Evolutionary conservation across 2,888 invertebrate genomes (phyloP).

Genomic region (Drosophila buzzatii): DNA sequence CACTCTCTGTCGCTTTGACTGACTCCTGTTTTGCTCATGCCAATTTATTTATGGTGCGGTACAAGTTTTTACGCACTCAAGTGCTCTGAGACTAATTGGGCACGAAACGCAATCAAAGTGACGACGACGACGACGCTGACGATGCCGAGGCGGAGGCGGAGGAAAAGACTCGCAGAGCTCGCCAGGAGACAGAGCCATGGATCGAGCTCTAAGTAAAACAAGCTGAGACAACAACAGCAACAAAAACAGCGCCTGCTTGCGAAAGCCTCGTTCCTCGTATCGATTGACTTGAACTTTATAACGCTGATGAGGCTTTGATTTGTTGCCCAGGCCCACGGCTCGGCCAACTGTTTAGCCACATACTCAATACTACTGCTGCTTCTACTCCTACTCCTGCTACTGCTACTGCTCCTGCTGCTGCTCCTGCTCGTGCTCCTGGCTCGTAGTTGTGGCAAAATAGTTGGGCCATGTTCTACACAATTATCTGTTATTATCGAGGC

Average conservation of each 20-base stretch:
- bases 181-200: constrained; percentile 10
- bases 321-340: constrained; percentile 39
- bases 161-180: constrained; percentile 13
- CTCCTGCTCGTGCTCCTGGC: constrained; percentile 1
- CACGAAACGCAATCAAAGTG: constrained; percentile 84
- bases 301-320: constrained; percentile 78
- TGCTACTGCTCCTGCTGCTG: not conserved
- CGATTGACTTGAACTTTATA: constrained; percentile 80
- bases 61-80: constrained; percentile 85
- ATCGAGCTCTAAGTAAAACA: constrained; percentile 18
- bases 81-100: constrained; percentile 85
- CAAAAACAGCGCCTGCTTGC: constrained; percentile 1
- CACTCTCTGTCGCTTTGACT: constrained; percentile 18
- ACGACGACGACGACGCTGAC: constrained; percentile 49
- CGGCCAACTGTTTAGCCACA: constrained; percentile 33
- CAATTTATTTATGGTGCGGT: constrained; percentile 85
- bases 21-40: constrained; percentile 81
- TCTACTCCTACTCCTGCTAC: not conserved
- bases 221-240: constrained; percentile 5
- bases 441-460: constrained; percentile 65
- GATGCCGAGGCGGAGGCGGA: too few relatives aligned
- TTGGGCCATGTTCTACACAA: constrained; percentile 84
- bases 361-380: constrained; percentile 9
- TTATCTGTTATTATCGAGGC: constrained; percentile 82
- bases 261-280: constrained; percentile 39